Evolutionary conservation across 1,140 invertebrate species (phyloP).

Genomic region (Drosophila sp.): DNA sequence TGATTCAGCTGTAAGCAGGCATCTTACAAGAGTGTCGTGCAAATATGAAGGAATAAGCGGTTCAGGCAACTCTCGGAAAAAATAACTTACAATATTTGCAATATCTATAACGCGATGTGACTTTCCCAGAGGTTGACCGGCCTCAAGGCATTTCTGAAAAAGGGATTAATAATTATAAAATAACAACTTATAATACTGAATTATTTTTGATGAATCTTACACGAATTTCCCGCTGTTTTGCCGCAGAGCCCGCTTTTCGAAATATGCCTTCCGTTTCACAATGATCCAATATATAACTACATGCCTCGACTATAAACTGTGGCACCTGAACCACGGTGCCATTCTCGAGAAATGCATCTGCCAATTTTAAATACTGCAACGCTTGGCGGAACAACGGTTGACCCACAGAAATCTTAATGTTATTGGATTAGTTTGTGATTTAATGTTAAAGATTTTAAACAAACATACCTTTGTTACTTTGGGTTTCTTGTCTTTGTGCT

Average conservation of each 20-base stretch:
- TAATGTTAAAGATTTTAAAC: conserved; percentile 69
- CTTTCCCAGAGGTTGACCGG: conserved; percentile 87
- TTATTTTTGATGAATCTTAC: conserved; percentile 83
- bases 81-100: conserved; percentile 92
- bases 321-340: conserved; percentile 89
- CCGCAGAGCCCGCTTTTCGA: conserved; percentile 92
- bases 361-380: conserved; percentile 86
- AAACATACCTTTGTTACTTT: conserved; percentile 26
- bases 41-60: conserved; percentile 89
- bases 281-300: conserved; percentile 88
- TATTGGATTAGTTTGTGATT: conserved; percentile 30
- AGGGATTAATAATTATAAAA: conserved; percentile 19
- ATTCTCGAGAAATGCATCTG: conserved; percentile 87
- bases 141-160: conserved; percentile 87
- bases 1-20: conserved; percentile 85
- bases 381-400: conserved; percentile 88
- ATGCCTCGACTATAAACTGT: conserved; percentile 90
- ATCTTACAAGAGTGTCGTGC: conserved; percentile 91
- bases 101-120: conserved; percentile 92
- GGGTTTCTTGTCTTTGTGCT: conserved; percentile 44
- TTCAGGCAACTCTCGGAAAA: conserved; percentile 92
- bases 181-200: too few relatives aligned
- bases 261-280: conserved; percentile 92
- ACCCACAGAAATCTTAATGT: conserved; percentile 20
- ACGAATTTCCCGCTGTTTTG: conserved; percentile 91